phyloP scores from a whole-genome alignment of 2,113 vertebrate genomes.

The Octodon degus region DNA sequence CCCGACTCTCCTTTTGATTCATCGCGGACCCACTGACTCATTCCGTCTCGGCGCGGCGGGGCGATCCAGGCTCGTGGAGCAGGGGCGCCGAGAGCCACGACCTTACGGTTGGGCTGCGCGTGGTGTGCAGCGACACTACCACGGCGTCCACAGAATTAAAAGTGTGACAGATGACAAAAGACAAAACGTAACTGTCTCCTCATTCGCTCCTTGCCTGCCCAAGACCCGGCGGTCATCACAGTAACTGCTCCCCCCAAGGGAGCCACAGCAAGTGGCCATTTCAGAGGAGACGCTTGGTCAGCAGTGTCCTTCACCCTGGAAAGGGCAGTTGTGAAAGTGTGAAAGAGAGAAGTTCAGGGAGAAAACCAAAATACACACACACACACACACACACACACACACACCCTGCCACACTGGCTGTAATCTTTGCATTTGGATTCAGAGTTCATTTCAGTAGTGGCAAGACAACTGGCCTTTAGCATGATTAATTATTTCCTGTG shows the following conservation, averaged over 20 bases:
- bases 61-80: background rate
- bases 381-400: background rate
- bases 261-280: too few relatives aligned
- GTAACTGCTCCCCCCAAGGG: background rate
- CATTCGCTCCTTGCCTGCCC: background rate
- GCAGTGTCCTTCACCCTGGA: background rate
- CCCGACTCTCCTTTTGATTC: background rate
- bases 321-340: background rate
- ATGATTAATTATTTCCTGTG: background rate
- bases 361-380: background rate
- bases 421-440: background rate
- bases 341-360: background rate
- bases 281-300: background rate
- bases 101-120: background rate
- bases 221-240: background rate
- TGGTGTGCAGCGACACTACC: background rate
- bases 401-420: background rate
- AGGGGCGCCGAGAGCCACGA: background rate
- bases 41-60: background rate
- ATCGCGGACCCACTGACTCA: background rate
- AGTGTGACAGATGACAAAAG: background rate
- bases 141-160: background rate
- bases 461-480: background rate
- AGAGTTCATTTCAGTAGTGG: background rate
- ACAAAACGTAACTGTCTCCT: background rate